phyloP scores from a whole-genome alignment of 2,797 vertebrate species.

The Vultur gryphus region DNA sequence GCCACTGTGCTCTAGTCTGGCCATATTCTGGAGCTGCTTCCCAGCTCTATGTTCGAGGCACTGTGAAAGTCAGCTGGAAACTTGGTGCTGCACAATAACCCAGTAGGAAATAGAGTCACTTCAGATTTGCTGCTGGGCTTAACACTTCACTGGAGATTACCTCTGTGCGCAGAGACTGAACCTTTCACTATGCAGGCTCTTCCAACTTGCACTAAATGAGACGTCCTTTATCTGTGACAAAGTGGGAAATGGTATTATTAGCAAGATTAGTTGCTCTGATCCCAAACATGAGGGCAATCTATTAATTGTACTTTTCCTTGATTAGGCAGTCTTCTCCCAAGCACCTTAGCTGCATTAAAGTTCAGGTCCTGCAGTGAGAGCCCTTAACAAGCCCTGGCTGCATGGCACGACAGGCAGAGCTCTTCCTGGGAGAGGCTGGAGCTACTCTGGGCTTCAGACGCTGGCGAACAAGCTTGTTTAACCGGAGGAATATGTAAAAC shows the following conservation, averaged over 20 bases:
- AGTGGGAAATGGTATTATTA: neutral
- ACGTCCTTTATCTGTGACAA: neutral
- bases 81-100: neutral
- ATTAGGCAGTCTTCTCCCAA: neutral
- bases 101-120: neutral
- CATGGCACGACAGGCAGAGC: accelerated
- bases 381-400: neutral
- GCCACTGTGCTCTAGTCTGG: neutral
- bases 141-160: neutral
- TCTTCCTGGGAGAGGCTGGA: neutral
- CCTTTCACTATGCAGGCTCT: neutral
- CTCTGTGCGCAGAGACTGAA: neutral
- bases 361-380: neutral
- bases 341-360: neutral
- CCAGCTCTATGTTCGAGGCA: accelerated
- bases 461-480: neutral
- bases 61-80: neutral
- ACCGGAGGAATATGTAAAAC: neutral
- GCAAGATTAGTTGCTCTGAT: neutral
- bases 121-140: neutral
- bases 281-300: neutral
- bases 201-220: neutral
- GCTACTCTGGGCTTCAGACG: neutral
- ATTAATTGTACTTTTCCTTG: neutral
- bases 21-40: neutral